Evolutionary conservation across 2,113 vertebrate species (phyloP), one percentile per base, ranked within the genome.

Genomic region (Plectropomus leopardus): DNA sequence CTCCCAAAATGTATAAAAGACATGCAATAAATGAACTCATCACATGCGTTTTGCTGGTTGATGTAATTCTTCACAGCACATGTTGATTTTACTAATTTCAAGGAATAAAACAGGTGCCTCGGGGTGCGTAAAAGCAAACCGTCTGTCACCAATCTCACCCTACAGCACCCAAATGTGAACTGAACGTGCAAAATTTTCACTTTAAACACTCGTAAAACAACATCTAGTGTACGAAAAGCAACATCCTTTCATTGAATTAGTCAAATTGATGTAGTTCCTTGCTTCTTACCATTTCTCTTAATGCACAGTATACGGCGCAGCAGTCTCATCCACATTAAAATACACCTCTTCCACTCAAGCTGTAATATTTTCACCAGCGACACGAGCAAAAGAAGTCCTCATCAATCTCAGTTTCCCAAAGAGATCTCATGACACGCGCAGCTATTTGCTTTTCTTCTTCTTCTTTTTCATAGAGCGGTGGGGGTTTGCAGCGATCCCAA

Each of bases 201-300:
- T 67, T 26, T 14, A 30, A 34, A 36, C 69, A 65, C n/a, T 55
- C 72, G 15, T 17, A 36, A 57, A 76, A 32, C 50, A 57, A 36
- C 14, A 17, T 28, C 21, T 2, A 28, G 28, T 24, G 14, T 26
- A 54, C 4, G 50, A 26, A 77, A 72, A 30, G n/a, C 40, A 80
- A 23, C 5, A 26, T 15, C 4, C 8, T n/a, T n/a, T 30, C 10
- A 36, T 68, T 53, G 10, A 1, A 72, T 19, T 63, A 77, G 34
- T 78, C 4, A 78, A 83, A 80, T 17, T 64, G 54, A 47, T 77
- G 84, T 60, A 36, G 65, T 75, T 74, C 30, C 74, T 53, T 71
- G 76, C 72, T 66, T 77, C 91, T 92, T 82, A 91, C 89, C 88
- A 82, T 86, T 70, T 61, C 57, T 59, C 54, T 34, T 66, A 67